Evolutionary conservation across 64 coral and sea anemone species (phyloP).

Genomic region (Acropora yongei): DNA sequence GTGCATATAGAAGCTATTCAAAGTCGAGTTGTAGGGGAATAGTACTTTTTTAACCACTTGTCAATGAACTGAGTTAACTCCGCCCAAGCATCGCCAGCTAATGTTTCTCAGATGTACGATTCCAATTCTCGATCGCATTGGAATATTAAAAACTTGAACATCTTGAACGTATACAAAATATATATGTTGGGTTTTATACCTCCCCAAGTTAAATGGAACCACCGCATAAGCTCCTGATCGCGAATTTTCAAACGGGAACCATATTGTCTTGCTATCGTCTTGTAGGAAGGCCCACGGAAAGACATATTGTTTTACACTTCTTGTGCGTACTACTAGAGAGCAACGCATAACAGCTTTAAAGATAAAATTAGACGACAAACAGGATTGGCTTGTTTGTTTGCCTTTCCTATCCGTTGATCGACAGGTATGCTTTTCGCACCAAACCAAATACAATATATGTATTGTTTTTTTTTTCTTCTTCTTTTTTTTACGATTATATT

Average conservation of each 20-base stretch:
- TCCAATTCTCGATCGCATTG: neutral
- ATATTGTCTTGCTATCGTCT: neutral
- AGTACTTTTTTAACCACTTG: too few species aligned
- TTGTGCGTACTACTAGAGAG: neutral
- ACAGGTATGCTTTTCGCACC: neutral
- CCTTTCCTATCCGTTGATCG: neutral
- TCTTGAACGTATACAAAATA: neutral
- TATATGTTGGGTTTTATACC: neutral
- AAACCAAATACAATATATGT: neutral
- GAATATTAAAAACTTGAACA: too few species aligned
- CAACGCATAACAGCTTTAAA: neutral
- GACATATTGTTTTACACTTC: neutral
- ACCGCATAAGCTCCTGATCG: constrained; percentile 21
- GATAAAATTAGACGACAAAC: neutral
- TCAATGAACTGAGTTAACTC: too few species aligned
- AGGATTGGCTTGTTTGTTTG: neutral
- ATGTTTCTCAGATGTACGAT: neutral
- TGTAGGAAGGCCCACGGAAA: neutral
- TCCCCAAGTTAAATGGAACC: constrained; percentile 40
- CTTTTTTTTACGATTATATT: neutral
- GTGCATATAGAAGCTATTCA: neutral
- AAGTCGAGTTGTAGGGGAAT: too few species aligned
- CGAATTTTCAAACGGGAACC: neutral
- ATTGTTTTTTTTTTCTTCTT: neutral
- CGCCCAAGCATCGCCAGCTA: too few species aligned